phyloP scores from a whole-genome alignment of 2,888 invertebrate genomes.

The Stenchaetothrips biformis region DNA sequence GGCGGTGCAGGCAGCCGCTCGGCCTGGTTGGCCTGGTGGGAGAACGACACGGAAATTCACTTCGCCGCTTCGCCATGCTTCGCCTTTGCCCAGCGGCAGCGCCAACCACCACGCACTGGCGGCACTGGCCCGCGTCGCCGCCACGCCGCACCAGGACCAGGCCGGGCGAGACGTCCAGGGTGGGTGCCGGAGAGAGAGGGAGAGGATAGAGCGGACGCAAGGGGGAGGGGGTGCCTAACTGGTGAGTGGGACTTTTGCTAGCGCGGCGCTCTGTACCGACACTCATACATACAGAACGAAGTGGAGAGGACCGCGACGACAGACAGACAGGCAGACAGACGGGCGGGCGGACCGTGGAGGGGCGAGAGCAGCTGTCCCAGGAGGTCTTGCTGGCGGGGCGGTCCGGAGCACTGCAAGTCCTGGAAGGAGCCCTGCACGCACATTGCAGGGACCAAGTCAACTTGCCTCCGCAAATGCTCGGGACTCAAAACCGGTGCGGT shows the following conservation, averaged over 20 bases:
- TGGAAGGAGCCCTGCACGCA: too few species aligned
- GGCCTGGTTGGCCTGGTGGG: neutral
- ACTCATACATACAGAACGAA: conserved; percentile 21
- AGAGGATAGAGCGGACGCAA: neutral
- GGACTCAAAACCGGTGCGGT: too few species aligned
- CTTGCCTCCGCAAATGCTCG: too few species aligned
- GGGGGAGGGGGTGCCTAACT: neutral
- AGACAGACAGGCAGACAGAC: neutral
- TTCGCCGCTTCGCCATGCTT: neutral
- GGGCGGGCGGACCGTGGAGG: neutral
- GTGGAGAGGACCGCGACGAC: neutral
- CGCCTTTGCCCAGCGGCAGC: neutral
- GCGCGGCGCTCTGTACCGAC: conserved; percentile 17
- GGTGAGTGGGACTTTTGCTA: conserved; percentile 15
- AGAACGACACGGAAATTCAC: neutral
- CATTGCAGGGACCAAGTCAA: too few species aligned
- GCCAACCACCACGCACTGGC: too few species aligned
- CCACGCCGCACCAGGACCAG: neutral
- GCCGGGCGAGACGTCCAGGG: neutral
- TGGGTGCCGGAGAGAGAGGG: neutral
- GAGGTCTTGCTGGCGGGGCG: too few species aligned
- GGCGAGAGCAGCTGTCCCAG: neutral
- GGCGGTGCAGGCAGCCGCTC: too few species aligned
- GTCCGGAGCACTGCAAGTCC: too few species aligned
- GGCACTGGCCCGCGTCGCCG: too few species aligned